Evolutionary conservation across 1,140 invertebrate genomes (phyloP), one percentile per base, ranked within the genome.

Genomic region (Diorhabda elongata): DNA sequence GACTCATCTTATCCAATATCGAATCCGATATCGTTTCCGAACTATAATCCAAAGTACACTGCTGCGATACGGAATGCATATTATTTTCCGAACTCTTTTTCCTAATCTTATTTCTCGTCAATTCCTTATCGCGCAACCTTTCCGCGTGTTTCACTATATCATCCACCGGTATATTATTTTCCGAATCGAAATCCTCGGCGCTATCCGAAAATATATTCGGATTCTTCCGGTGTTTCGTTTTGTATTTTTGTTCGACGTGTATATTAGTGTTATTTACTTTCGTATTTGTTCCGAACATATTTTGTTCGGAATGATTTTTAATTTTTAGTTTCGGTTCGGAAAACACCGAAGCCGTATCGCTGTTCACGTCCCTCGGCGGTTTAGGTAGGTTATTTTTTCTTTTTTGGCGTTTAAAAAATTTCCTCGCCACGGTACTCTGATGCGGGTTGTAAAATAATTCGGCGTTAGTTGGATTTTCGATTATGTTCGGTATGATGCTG

Each of bases 391-490:
- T 92, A 79, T 90, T 93, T 65, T 88, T 85, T 63, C 90, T 85
- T 42, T 90, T 86, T 78, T 95, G 92, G 77, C 94, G 95, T 70
- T 93, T 92, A 80, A 96, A 96, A 81, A 96, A 96, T 75, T 94
- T 95, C 70, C 93, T 87, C 0, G 95, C 94, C 2, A 95, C 92
- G 9, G 93, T 94, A 79, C 93, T 96, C 80, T 97, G 95, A 77
- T 93, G 91, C 0, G 94, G 92, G 84, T 97, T 96, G 77, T 96
- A 96, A 81, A 96, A 97, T 80, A 93, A 87, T 0, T 90, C 89
- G 3, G 87, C 84, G 69, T 86, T 76, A 9, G 85, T 79, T 5
- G 78, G 81, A 11, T 81, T 80, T 66, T 91, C 89, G 1, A 88
- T 88, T 68, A 88, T 88, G 3, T 89, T 90, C 59, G 89, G 89